Base-by-base conservation (phyloP, 2,113 vertebrate genomes). In the Paralichthys olivaceus region DNA sequence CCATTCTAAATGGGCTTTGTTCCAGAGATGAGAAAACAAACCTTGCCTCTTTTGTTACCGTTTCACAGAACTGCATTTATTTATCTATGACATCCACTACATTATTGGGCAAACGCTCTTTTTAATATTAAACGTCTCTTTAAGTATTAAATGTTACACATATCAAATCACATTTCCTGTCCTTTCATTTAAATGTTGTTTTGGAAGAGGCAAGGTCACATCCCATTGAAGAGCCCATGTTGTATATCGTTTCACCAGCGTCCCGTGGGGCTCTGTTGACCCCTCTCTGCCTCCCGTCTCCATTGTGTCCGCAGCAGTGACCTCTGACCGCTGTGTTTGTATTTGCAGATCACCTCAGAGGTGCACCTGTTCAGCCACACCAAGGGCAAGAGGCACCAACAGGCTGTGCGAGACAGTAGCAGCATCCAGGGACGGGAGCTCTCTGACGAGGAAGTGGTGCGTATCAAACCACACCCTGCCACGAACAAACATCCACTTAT, bases 281-380 rank as follows among this genome's bases (percentile, higher is more conserved):
- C 84, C 75, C 78, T 70, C 75, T 76, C 73, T 90, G 74, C 72
- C 82, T 83, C 78, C 78, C 34, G 64, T 85, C 75, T 81, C 80
- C 69, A 74, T 87, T 91, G 89, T 91, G 88, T 87, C 68, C 67
- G 20, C 76, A 51, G 61, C 66, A 23, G 32, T 90, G 84, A 93
- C 91, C 89, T 88, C 73, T 86, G 87, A 92, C 90, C 84, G 20
- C 49, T 83, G 57, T 90, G 89, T 90, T 90, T 93, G 84, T 68
- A 86, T 81, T 81, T 95, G 92, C 89, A 99, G 98, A 99, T 99
- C 89, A 96, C 97, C 65, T 99, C 98, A 15, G 98, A 99, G 90
- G 98, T 99, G 0, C 97, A 99, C 93, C 97, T 99, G 88, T 99
- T 98, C 88, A 99, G 98, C 86, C 98, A 99, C 90, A 98, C 97